phyloP scores from a whole-genome alignment of 2,888 invertebrate genomes.

The Pilophorus perplexus region DNA sequence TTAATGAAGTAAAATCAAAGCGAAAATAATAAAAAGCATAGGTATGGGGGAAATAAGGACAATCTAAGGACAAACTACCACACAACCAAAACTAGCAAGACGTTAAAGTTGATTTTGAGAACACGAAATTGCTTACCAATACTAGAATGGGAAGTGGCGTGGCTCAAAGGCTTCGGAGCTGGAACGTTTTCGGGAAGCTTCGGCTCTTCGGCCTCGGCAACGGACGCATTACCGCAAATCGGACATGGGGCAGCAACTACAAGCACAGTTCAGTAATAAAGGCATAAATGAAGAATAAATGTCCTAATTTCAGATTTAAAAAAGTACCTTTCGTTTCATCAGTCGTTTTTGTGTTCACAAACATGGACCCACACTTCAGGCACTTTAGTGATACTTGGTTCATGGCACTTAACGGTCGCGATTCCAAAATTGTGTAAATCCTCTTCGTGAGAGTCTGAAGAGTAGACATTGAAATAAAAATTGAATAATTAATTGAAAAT shows the following conservation, averaged over 20 bases:
- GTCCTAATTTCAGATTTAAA: background rate
- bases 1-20: too few species aligned
- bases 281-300: background rate
- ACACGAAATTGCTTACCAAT: conserved; percentile 52
- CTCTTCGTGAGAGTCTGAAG: conserved; percentile 39
- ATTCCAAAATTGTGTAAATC: conserved; percentile 44
- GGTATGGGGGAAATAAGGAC: too few species aligned
- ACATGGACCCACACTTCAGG: conserved; percentile 63
- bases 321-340: background rate
- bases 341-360: conserved; percentile 55
- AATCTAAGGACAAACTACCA: too few species aligned
- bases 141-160: conserved; percentile 53
- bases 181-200: conserved; percentile 42
- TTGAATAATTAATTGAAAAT: background rate
- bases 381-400: conserved; percentile 59
- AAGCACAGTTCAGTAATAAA: background rate
- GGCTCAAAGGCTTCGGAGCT: conserved; percentile 34
- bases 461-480: too few species aligned
- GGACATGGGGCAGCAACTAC: conserved; percentile 54
- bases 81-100: too few species aligned
- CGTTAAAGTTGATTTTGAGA: too few species aligned
- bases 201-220: conserved; percentile 57
- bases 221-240: conserved; percentile 60
- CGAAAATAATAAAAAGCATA: too few species aligned
- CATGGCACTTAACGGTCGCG: conserved; percentile 52